Base-by-base conservation (phyloP, 2,113 vertebrate species). In the Eolophus roseicapilla region DNA sequence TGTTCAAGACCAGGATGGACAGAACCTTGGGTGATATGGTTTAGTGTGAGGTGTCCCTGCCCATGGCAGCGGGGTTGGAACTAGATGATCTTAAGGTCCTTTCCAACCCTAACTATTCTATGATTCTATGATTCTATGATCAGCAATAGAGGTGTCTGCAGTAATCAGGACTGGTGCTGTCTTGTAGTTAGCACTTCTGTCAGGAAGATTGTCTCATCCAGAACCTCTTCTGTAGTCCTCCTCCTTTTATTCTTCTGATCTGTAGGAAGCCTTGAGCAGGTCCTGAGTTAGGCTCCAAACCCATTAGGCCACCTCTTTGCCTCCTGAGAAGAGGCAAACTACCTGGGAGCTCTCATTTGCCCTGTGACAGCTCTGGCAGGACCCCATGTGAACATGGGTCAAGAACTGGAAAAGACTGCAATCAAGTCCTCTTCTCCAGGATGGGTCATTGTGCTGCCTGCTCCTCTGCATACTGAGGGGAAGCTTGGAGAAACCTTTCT, bases 351-450 rank as follows among this genome's bases (percentile, higher is more conserved):
- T 63, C 41, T 52, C 18, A 28, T 75, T 25, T 70, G 35, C 18
- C 65, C 44, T 37, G 11, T 1, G 2, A 31, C 31, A 81, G 18
- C 31, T 86, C 55, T 75, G 21, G 19, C 21, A 73, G 71, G 28
- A 52, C 9, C 1, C 19, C 0, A 0, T 24, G 10, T 11, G 20
- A 73, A 71, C 0, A 3, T 11, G 13, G 44, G 6, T 57, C 44
- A 49, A n/a, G 27, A 65, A 8, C 13, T 3, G 31, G 35, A 14
- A 83, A 67, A 16, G 29, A 10, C 14, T 20, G 15, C 41, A 77
- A 3, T 14, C 16, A 50, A 9, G 4, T 59, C 9, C 5, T 70
- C 37, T 46, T 74, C 53, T 67, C 21, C 46, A 85, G 46, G 18
- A 69, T n/a, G 1, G 28, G 31, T 24, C 7, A 4, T 12, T 35